phyloP scores from a whole-genome alignment of 2,888 invertebrate genomes.

The Bimastos eiseni region DNA sequence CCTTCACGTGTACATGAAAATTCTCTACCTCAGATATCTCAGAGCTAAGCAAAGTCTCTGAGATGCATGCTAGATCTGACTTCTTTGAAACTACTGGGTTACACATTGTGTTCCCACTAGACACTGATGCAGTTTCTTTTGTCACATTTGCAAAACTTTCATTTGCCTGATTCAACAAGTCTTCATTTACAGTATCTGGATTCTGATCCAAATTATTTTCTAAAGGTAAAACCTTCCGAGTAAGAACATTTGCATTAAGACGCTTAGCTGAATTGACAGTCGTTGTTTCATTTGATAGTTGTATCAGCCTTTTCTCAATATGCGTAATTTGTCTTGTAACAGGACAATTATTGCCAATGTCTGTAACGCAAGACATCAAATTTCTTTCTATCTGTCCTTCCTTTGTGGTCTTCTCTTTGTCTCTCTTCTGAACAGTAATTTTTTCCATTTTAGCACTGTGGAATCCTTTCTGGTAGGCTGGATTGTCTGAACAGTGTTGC shows the following conservation, averaged over 20 bases:
- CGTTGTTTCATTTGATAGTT: neutral
- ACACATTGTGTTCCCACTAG: neutral
- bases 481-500: constrained; percentile 13
- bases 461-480: constrained; percentile 8
- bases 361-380: neutral
- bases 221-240: neutral
- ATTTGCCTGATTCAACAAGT: neutral
- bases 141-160: neutral
- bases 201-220: neutral
- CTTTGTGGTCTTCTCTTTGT: neutral
- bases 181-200: neutral
- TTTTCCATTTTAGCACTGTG: neutral
- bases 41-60: neutral
- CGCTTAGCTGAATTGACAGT: neutral
- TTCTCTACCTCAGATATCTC: neutral
- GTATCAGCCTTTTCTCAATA: neutral
- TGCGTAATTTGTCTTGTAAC: neutral
- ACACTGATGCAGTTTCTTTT: neutral
- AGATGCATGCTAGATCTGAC: neutral
- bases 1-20: neutral
- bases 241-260: neutral
- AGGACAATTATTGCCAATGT: neutral
- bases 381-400: neutral
- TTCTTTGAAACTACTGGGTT: neutral
- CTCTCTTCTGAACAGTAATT: neutral